Evolutionary conservation across 2,113 vertebrate genomes (phyloP), one percentile per base, ranked within the genome.

Genomic region (Sinocyclocheilus anshuiensis): DNA sequence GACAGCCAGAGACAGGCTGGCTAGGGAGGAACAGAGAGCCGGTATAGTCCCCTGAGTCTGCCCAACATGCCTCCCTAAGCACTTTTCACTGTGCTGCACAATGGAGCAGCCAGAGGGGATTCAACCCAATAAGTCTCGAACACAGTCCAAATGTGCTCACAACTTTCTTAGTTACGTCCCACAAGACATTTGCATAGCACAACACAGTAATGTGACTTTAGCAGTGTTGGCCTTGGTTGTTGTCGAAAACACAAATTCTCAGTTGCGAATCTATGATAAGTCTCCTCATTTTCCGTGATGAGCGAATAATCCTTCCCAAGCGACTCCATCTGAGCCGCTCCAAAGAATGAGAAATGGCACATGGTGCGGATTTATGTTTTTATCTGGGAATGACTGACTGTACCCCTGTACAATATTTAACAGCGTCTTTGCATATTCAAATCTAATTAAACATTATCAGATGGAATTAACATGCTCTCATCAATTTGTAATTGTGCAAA

Each of bases 301-400:
- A 83, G 26, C 6, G 20, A 33, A 72, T 83, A 69, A 72, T 72
- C 67, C 67, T 13, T 82, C 80, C 80, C 80, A 61, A 36, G 63
- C 12, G 63, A 83, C 26, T 55, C 26, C 42, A 8, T 42, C 42
- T 8, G 42, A 42, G 42, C 42, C 7, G 42, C 7, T 42, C 42
- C n/a, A 22, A 59, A 22, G 45, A 78, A 6, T 7, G 20, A 57
- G 39, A 24, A 67, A 45, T 22, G 55, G 24, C 45, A 20, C 42
- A 42, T 42, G 42, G 7, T 42, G 42, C 11, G 45, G 48, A 53
- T 71, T 71, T 11, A 6, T 18, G 83, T 90, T 90, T 93, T 92
- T 92, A 92, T 94, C 92, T 92, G 83, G 88, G 87, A 82, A 80
- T 90, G 91, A 91, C 20, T 24, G 90, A 90, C 89, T 89, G 92